phyloP scores from a whole-genome alignment of 2,888 invertebrate genomes.

The Noctuana brunneofusca region DNA sequence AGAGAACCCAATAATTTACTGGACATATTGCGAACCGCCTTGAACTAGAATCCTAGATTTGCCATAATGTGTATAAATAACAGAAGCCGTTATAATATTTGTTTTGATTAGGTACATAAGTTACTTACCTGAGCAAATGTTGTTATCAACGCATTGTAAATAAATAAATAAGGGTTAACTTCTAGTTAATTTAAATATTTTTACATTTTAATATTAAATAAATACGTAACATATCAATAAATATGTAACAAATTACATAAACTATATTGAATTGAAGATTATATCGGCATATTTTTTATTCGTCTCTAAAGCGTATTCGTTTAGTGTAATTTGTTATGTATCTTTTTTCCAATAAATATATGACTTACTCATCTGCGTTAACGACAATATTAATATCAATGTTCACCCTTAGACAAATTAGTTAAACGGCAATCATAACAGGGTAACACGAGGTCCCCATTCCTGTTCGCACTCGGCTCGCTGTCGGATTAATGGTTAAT shows the following conservation, averaged over 20 bases:
- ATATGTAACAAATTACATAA: too few relatives aligned
- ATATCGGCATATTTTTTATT: too few relatives aligned
- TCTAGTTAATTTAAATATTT: too few relatives aligned
- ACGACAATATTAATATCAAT: not conserved
- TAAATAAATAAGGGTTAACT: too few relatives aligned
- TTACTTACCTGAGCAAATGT: not conserved
- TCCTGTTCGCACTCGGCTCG: constrained; percentile 22
- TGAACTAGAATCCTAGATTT: constrained; percentile 43
- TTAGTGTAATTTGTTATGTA: too few relatives aligned
- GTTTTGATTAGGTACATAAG: not conserved
- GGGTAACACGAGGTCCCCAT: constrained; percentile 14
- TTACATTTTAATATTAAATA: too few relatives aligned
- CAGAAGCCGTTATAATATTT: constrained; percentile 14
- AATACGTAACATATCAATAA: too few relatives aligned
- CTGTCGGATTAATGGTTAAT: constrained; percentile 30
- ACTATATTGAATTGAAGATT: too few relatives aligned
- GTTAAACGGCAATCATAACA: constrained; percentile 22
- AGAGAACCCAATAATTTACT: constrained; percentile 33
- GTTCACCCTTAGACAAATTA: constrained; percentile 20
- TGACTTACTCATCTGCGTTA: too few relatives aligned
- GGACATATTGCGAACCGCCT: constrained; percentile 38
- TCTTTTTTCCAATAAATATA: too few relatives aligned
- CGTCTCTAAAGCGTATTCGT: too few relatives aligned
- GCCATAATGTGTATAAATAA: constrained; percentile 25
- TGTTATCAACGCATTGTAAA: too few relatives aligned